Base-by-base conservation (phyloP, 2,113 vertebrate genomes). In the Varanus komodoensis region DNA sequence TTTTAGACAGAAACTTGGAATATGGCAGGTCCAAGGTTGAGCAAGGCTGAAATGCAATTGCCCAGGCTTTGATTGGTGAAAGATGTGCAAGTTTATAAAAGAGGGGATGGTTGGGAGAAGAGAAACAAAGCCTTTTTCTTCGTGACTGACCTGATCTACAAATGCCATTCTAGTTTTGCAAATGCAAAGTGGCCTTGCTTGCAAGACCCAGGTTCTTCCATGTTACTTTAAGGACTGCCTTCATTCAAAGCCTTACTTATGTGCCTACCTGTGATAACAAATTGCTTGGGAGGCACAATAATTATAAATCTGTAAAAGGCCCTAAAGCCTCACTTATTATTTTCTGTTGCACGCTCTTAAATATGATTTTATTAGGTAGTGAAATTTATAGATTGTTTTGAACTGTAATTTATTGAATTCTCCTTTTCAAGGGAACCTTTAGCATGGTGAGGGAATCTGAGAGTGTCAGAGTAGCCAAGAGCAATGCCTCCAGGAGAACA, bases 1-100 rank as follows among this genome's bases (percentile, higher is more conserved):
- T 71, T 71, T 73, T 78, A 80, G 61, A 34, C 38, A 84, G 73
- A 84, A 88, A 88, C 48, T 87, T 88, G 64, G 86, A 80, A 80
- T 91, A 48, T 88, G 50, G 71, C 61, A 84, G 34, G 48, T 85
- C 27, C 67, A n/a, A 88, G 90, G 68, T 25, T 50, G 57, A 90
- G 79, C 77, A 86, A 81, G 54, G 50, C 21, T 68, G 74, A 68
- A 74, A 44, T 85, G 25, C 68, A 89, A 84, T 78, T 89, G 25
- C 6, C 50, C 57, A 57, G 75, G 48, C 52, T 48, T 75, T 75
- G 81, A 15, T 81, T 86, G 71, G 34, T 86, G 78, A 89, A 86
- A 69, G 11, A 67, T 64, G 77, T 54, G 25, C 67, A 34, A 23
- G 9, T 77, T 82, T 48, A 21, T 88, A 50, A 85, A 83, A 75